A percentile compares a stretch with the other conserved stretches of the same genome.
Conservation (phyloP, 2,797 vertebrate species). For the Borostomias antarcticus region DNA sequence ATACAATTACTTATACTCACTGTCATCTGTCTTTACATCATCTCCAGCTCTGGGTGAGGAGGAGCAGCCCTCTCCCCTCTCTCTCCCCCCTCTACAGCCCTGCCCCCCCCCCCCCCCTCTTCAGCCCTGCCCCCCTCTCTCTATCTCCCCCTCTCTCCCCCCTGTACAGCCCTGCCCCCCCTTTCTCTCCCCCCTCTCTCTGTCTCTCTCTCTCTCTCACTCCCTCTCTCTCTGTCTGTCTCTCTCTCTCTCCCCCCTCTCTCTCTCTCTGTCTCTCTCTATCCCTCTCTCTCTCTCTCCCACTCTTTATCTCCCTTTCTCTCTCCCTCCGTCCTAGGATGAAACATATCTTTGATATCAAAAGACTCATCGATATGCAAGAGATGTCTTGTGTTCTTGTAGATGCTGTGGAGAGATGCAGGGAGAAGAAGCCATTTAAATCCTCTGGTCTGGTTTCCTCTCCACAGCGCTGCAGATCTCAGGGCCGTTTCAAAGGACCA, state of each 20-base stretch:
- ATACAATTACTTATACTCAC: too few relatives aligned
- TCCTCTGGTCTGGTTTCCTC: background rate
- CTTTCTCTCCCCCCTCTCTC: background rate
- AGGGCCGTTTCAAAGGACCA: too few relatives aligned
- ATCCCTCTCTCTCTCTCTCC: too few relatives aligned
- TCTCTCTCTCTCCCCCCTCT: background rate
- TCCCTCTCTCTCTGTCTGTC: background rate
- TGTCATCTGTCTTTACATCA: too few relatives aligned
- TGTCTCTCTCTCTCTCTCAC: too few relatives aligned
- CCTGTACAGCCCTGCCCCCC: too few relatives aligned
- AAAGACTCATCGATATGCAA: background rate
- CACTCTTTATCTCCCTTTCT: background rate
- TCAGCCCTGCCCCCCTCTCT: too few relatives aligned
- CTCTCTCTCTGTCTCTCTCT: too few relatives aligned
- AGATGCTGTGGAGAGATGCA: background rate
- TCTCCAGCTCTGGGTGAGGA: too few relatives aligned
- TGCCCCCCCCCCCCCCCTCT: conserved; percentile 2
- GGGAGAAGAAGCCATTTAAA: background rate
- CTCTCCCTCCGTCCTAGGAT: background rate
- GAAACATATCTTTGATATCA: background rate
- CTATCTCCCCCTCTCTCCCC: too few relatives aligned
- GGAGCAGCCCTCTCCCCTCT: background rate
- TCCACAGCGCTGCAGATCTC: too few relatives aligned
- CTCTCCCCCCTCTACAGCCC: conserved; percentile 47
- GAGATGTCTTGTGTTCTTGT: background rate